Conservation (phyloP, 37 sponge, comb jelly and placozoan species). For the Dysidea cf. avara region DNA sequence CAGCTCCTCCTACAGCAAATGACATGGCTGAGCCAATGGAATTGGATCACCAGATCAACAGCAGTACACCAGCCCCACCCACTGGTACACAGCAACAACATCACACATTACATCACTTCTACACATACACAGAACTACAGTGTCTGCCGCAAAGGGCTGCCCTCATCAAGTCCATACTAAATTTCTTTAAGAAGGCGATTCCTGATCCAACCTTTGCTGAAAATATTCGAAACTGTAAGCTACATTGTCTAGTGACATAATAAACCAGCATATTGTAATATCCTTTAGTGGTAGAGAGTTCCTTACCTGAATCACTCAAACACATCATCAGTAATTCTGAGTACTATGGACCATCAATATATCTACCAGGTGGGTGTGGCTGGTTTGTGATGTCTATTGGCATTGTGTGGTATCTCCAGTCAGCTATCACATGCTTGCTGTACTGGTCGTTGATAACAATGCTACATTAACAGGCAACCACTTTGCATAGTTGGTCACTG, state of each 20-base stretch:
- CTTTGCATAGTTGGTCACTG: background rate
- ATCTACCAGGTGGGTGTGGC: constrained; percentile 73
- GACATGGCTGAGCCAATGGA: too few species aligned
- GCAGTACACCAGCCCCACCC: too few species aligned
- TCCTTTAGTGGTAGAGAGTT: constrained; percentile 78
- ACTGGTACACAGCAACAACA: too few species aligned
- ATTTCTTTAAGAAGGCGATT: constrained; percentile 92
- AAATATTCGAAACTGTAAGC: constrained; percentile 81
- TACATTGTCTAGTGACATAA: background rate
- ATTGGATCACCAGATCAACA: too few species aligned
- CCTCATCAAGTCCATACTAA: constrained; percentile 92
- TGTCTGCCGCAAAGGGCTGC: constrained; percentile 93
- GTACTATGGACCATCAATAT: constrained; percentile 95
- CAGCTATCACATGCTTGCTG: background rate
- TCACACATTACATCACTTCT: too few species aligned
- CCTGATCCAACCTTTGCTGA: constrained; percentile 91
- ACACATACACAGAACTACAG: background rate
- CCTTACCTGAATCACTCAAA: constrained; percentile 78
- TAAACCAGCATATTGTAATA: background rate
- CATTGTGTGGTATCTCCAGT: constrained; percentile 7
- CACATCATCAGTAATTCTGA: constrained; percentile 96
- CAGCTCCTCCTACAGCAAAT: too few species aligned
- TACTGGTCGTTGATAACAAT: background rate
- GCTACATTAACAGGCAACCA: constrained; percentile 1
- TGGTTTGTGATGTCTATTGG: background rate